These are phyloP conservation scores for Whitmania pigra DNA, from an alignment of 1,140 invertebrate genomes.

Conservation along the genomic window DNA sequence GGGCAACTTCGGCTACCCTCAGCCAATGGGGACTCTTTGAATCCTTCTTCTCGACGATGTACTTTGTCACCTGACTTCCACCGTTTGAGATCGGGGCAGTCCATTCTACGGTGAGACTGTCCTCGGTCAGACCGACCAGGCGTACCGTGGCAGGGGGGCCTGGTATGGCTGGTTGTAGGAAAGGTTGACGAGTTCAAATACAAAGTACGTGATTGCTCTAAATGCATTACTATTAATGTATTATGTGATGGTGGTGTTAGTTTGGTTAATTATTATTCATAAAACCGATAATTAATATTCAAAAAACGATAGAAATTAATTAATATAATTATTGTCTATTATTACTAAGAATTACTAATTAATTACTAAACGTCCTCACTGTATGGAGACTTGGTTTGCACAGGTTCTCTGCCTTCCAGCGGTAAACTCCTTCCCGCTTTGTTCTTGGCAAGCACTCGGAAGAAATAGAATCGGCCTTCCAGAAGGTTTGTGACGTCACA, in stretches of 20 bases:
- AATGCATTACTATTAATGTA: too few relatives aligned
- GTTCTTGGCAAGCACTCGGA: slow-evolving; percentile 89
- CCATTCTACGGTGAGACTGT: slow-evolving; percentile 51
- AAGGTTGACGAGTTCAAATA: background rate
- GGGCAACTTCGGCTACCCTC: slow-evolving; percentile 15
- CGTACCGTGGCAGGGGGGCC: slow-evolving; percentile 18
- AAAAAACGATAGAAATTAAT: background rate
- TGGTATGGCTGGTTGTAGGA: slow-evolving; percentile 8
- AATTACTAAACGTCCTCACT: too few relatives aligned
- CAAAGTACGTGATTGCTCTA: too few relatives aligned
- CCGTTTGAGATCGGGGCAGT: slow-evolving; percentile 92
- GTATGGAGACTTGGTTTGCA: slow-evolving; percentile 64
- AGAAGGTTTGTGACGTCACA: slow-evolving; percentile 65
- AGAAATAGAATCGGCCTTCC: slow-evolving; percentile 90
- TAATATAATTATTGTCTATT: too few relatives aligned
- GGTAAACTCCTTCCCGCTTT: slow-evolving; percentile 87
- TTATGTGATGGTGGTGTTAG: too few relatives aligned
- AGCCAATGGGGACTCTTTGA: slow-evolving; percentile 17
- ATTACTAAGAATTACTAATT: too few relatives aligned
- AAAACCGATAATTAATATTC: too few relatives aligned
- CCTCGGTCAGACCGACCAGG: slow-evolving; percentile 32
- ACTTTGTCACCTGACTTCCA: slow-evolving; percentile 80
- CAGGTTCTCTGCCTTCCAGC: slow-evolving; percentile 61
- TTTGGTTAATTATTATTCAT: background rate
- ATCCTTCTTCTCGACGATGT: slow-evolving; percentile 68